These are phyloP conservation scores for Mus caroli DNA, from an alignment of 2,797 vertebrate genomes.

Conservation along the genomic window DNA sequence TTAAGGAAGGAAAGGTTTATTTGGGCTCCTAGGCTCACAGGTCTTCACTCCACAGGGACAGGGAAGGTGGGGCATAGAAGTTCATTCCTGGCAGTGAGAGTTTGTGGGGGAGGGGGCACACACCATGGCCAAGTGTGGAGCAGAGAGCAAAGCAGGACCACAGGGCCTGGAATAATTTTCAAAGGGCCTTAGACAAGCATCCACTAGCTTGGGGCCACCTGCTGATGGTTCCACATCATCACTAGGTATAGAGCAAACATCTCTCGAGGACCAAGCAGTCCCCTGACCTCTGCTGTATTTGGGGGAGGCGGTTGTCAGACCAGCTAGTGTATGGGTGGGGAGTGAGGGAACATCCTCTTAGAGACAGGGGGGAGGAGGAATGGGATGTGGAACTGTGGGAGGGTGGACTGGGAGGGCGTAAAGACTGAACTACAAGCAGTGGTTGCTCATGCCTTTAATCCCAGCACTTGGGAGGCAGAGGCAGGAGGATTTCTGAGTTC, in stretches of 20 bases:
- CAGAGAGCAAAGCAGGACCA: not conserved
- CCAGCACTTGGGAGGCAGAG: too few species aligned
- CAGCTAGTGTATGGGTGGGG: not conserved
- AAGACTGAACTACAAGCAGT: not conserved
- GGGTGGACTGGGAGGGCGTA: not conserved
- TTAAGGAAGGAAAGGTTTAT: not conserved
- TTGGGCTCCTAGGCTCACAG: not conserved
- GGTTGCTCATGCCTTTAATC: too few species aligned
- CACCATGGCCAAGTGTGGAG: fast-evolving
- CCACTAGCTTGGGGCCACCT: not conserved
- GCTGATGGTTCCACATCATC: too few species aligned
- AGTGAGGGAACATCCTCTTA: not conserved
- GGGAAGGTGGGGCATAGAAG: not conserved
- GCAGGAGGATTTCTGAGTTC: too few species aligned
- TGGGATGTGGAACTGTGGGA: not conserved
- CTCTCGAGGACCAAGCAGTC: too few species aligned
- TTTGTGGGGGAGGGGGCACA: not conserved
- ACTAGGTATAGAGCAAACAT: too few species aligned
- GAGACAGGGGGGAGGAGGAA: not conserved
- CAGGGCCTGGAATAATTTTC: not conserved
- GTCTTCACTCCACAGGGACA: not conserved
- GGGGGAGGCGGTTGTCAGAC: fast-evolving
- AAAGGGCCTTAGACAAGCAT: not conserved
- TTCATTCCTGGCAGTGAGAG: not conserved
- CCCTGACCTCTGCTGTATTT: not conserved